Evolutionary conservation across 2,888 invertebrate species (phyloP).

Genomic region (Agrochola lychnidis): DNA sequence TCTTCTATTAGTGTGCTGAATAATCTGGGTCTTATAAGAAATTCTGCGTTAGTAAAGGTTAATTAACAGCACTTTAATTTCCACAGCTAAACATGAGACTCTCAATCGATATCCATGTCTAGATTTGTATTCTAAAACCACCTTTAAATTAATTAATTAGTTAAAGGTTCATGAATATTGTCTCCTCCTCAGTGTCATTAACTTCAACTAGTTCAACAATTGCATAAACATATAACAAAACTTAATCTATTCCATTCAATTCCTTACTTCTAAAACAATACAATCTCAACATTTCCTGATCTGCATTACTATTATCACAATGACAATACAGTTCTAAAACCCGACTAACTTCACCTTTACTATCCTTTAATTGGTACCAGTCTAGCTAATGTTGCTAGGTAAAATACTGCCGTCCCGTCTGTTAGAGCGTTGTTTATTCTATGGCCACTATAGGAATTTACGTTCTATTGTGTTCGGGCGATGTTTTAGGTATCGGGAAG

Average conservation of each 20-base stretch:
- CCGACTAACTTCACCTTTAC: conserved; percentile 30
- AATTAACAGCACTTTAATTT: not conserved
- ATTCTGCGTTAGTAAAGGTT: conserved; percentile 12
- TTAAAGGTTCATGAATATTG: too few relatives aligned
- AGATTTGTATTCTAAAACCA: too few relatives aligned
- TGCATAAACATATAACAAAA: not conserved
- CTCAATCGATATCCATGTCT: not conserved
- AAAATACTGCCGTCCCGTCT: conserved; percentile 71
- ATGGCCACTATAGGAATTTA: conserved; percentile 77
- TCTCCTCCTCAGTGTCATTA: not conserved
- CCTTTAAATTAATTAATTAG: not conserved
- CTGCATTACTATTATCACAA: conserved; percentile 23
- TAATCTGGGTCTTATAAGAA: conserved; percentile 35
- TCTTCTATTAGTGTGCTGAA: conserved; percentile 40
- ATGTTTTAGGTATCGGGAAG: conserved; percentile 70
- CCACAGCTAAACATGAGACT: not conserved
- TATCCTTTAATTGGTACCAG: conserved; percentile 54
- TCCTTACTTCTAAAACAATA: conserved; percentile 28
- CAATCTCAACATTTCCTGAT: conserved; percentile 31
- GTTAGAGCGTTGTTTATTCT: conserved; percentile 72
- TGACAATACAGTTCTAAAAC: conserved; percentile 19
- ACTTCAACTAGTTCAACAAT: not conserved
- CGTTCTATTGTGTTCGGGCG: conserved; percentile 76
- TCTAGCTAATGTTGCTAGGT: conserved; percentile 68
- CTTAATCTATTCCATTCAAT: not conserved